These are phyloP conservation scores for Psephotus haematonotus DNA, from an alignment of 2,113 vertebrate genomes.

Conservation along the genomic window DNA sequence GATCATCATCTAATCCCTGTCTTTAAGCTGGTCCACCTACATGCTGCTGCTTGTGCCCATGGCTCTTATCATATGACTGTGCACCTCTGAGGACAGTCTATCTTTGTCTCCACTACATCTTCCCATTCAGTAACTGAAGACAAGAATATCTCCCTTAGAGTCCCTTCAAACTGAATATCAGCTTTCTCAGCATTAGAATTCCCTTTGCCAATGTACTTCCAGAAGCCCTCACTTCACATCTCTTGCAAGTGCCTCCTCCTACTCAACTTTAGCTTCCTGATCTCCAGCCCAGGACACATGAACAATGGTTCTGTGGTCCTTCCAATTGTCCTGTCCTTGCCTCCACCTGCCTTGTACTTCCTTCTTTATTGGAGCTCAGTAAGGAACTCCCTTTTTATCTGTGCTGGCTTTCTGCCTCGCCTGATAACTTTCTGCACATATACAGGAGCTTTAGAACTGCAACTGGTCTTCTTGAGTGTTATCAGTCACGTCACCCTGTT, in stretches of 20 bases:
- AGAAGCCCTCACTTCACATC: not conserved
- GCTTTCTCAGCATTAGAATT: not conserved
- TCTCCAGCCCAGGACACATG: fast-evolving
- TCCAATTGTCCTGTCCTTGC: not conserved
- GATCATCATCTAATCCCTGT: not conserved
- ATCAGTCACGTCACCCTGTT: slow-evolving; percentile 1
- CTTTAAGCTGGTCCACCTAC: not conserved
- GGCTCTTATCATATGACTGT: fast-evolving
- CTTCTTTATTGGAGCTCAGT: not conserved
- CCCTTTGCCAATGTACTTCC: not conserved
- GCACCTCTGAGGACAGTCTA: not conserved
- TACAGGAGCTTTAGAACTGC: not conserved
- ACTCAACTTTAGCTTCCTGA: not conserved
- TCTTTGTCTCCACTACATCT: not conserved
- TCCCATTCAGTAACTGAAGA: not conserved
- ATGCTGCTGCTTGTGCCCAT: not conserved
- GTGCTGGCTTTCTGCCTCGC: not conserved
- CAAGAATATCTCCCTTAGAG: not conserved
- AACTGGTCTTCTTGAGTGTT: not conserved
- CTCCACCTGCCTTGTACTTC: not conserved
- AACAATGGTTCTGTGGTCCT: not conserved
- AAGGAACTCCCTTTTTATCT: not conserved
- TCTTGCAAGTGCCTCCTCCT: not conserved
- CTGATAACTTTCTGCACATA: not conserved
- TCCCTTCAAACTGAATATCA: not conserved